phyloP scores from a whole-genome alignment of 2,113 vertebrate species.

The Miniopterus natalensis region DNA sequence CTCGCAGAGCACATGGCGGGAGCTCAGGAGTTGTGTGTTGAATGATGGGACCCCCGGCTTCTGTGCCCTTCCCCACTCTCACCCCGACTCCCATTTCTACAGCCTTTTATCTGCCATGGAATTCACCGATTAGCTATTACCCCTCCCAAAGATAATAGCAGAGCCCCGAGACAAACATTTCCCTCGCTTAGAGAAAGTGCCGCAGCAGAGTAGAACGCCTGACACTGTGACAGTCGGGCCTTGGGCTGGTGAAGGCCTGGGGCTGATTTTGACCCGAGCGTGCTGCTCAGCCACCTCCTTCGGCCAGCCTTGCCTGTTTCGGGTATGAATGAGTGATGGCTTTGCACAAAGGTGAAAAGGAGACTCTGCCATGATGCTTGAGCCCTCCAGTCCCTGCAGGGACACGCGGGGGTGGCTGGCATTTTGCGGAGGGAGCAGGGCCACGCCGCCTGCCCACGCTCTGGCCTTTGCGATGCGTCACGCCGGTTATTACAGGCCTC shows the following conservation, averaged over 20 bases:
- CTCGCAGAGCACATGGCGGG: not conserved
- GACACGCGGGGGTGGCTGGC: not conserved
- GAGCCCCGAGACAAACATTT: not conserved
- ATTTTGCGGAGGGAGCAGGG: not conserved
- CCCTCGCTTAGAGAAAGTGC: not conserved
- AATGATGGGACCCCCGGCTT: not conserved
- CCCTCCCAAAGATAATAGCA: not conserved
- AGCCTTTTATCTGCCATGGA: not conserved
- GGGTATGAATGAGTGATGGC: not conserved
- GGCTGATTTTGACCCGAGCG: not conserved
- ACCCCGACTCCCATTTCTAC: not conserved
- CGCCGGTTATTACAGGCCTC: not conserved
- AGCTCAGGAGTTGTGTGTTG: not conserved
- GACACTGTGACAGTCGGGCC: not conserved
- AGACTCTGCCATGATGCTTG: not conserved
- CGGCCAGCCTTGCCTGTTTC: not conserved
- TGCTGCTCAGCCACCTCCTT: not conserved
- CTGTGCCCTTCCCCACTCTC: not conserved
- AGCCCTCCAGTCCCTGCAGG: not conserved
- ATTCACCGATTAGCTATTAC: not conserved
- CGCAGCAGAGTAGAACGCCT: not conserved
- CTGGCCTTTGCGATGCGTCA: slow-evolving; percentile 18
- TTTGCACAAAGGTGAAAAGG: not conserved
- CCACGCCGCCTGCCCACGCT: fast-evolving
- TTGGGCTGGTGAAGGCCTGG: not conserved